A percentile compares a stretch with the other conserved stretches of the same genome.
Evolutionary conservation across 1,140 invertebrate species (phyloP).

Genomic region (Arctopsyche grandis): DNA sequence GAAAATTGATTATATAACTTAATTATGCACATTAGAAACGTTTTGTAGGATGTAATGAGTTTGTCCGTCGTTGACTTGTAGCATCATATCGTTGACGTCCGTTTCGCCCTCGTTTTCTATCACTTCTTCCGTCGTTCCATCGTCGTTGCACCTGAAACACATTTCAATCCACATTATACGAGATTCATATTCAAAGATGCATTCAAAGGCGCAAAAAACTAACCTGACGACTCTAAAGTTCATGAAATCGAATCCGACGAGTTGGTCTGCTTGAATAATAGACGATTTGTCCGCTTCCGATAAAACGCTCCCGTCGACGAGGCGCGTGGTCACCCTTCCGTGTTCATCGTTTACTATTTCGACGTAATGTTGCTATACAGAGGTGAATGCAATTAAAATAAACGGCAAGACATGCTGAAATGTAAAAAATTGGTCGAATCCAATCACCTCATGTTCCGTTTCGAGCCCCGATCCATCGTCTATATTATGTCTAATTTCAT

Average conservation of each 20-base stretch:
- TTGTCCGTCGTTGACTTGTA: slow-evolving; percentile 10
- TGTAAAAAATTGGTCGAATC: neutral
- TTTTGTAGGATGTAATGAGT: slow-evolving; percentile 38
- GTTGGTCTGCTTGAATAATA: slow-evolving; percentile 6
- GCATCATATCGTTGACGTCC: slow-evolving; percentile 15
- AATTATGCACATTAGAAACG: neutral
- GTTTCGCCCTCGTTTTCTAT: slow-evolving; percentile 29
- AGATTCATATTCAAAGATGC: neutral
- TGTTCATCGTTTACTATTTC: slow-evolving; percentile 42
- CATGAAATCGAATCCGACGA: slow-evolving; percentile 45
- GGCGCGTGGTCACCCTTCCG: neutral
- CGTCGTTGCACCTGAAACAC: slow-evolving; percentile 41
- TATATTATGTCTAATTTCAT: neutral
- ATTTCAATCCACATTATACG: neutral
- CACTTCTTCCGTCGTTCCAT: slow-evolving; percentile 23
- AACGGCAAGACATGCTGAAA: neutral
- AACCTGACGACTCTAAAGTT: slow-evolving; percentile 47
- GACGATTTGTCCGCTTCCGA: neutral
- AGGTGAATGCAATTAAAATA: neutral
- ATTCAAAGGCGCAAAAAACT: neutral
- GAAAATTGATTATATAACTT: too few relatives aligned
- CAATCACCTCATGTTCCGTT: neutral
- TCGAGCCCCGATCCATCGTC: neutral
- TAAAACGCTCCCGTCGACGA: neutral
- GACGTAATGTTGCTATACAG: slow-evolving; percentile 35